Evolutionary conservation across 2,113 vertebrate genomes (phyloP).

Genomic region (Sebastes schlegelii): DNA sequence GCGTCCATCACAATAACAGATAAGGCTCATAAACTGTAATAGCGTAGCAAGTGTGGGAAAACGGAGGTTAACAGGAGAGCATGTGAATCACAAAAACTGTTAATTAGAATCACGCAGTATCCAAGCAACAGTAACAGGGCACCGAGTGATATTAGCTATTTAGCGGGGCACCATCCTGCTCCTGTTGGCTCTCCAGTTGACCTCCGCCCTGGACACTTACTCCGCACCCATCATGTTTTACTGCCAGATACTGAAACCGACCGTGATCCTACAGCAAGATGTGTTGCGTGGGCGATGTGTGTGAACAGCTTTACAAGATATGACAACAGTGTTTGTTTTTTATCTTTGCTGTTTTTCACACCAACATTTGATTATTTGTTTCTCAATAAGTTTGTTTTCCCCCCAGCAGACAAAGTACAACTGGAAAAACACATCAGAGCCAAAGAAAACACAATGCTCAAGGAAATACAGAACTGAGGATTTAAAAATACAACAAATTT

Average conservation of each 20-base stretch:
- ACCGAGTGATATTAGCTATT: slow-evolving; percentile 46
- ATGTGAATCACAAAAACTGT: slow-evolving; percentile 49
- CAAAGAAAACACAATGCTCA: not conserved
- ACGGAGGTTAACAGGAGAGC: slow-evolving; percentile 52
- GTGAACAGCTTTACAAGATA: slow-evolving; percentile 41
- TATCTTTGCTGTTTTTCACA: slow-evolving; percentile 1
- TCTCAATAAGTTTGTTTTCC: not conserved
- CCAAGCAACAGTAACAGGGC: slow-evolving; percentile 65
- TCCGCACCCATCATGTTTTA: slow-evolving; percentile 21
- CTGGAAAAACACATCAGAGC: slow-evolving; percentile 6
- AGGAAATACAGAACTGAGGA: not conserved
- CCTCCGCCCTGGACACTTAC: slow-evolving; percentile 45
- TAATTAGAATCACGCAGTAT: slow-evolving; percentile 73
- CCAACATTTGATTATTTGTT: slow-evolving; percentile 10
- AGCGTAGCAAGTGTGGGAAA: slow-evolving; percentile 32
- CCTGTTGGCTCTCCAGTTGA: slow-evolving; percentile 47
- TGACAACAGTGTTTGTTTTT: slow-evolving; percentile 22
- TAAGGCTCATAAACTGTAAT: slow-evolving; percentile 24
- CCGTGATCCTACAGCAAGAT: not conserved
- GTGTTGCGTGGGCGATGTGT: slow-evolving; percentile 39
- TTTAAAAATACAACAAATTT: slow-evolving; percentile 18
- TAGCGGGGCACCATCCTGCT: slow-evolving; percentile 43
- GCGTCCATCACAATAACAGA: not conserved
- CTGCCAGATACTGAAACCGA: slow-evolving; percentile 16
- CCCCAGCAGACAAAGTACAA: not conserved